Percentiles rank a stretch among this genome's conserved stretches.
Conservation (phyloP, 1,140 invertebrate species). For the Daktulosphaira vitifoliae region DNA sequence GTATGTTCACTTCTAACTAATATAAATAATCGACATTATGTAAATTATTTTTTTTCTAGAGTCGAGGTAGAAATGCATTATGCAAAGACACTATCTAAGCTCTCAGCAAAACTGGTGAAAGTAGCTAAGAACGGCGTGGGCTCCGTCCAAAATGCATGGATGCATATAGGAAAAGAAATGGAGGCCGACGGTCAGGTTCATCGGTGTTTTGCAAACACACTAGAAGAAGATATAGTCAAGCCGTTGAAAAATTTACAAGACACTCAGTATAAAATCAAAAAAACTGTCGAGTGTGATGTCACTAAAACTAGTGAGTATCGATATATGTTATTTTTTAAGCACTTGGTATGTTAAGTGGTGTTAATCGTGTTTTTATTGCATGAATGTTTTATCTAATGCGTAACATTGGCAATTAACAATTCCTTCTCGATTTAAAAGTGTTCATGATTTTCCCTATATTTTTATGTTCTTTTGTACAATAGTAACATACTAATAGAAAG, state of each 20-base stretch:
- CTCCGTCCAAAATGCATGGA: constrained; percentile 79
- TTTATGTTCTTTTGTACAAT: too few species aligned
- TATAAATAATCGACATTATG: too few species aligned
- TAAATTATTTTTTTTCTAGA: too few species aligned
- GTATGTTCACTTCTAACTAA: too few species aligned
- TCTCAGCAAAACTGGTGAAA: constrained; percentile 75
- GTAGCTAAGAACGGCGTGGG: constrained; percentile 65
- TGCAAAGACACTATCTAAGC: constrained; percentile 78
- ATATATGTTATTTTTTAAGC: too few species aligned
- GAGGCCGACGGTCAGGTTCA: constrained; percentile 81
- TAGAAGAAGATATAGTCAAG: constrained; percentile 81
- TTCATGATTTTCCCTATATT: too few species aligned
- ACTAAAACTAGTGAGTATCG: constrained; percentile 55
- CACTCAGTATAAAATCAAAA: constrained; percentile 61
- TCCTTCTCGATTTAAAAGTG: too few species aligned
- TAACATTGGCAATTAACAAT: too few species aligned
- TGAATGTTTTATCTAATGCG: too few species aligned
- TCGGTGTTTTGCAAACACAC: constrained; percentile 63
- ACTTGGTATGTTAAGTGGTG: too few species aligned
- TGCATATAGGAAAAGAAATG: constrained; percentile 79
- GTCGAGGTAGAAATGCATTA: constrained; percentile 82
- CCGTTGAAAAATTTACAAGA: constrained; percentile 65
- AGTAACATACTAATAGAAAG: too few species aligned
- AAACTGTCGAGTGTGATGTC: constrained; percentile 54
- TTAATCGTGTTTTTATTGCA: too few species aligned